Evolutionary conservation across 2,888 invertebrate genomes (phyloP).

Genomic region (Ligdia adustata): DNA sequence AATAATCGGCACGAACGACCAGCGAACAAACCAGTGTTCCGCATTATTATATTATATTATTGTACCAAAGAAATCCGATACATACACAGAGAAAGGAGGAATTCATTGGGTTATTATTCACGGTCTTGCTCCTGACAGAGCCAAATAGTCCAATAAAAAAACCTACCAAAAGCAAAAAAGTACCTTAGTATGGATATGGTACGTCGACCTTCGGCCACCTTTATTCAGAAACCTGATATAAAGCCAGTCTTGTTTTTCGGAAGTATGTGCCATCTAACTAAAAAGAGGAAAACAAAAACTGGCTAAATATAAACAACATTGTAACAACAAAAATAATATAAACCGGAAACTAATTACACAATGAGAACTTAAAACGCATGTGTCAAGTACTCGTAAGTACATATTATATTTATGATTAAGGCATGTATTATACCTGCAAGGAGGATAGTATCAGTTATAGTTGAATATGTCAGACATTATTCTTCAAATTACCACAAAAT

Average conservation of each 20-base stretch:
- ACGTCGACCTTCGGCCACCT: constrained; percentile 1
- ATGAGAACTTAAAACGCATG: not conserved
- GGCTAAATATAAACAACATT: constrained; percentile 10
- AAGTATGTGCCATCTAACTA: constrained; percentile 6
- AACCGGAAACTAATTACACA: constrained; percentile 8
- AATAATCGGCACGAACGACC: too few species aligned
- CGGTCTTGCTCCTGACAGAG: too few species aligned
- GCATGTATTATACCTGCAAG: too few species aligned
- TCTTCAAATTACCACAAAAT: too few species aligned
- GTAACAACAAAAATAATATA: constrained; percentile 1
- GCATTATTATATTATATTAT: too few species aligned
- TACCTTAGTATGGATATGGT: not conserved
- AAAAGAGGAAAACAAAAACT: constrained; percentile 16
- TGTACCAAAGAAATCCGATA: too few species aligned
- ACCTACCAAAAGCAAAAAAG: not conserved
- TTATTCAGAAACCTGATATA: constrained; percentile 7
- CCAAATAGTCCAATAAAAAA: too few species aligned
- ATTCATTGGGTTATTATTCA: too few species aligned
- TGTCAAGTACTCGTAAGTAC: not conserved
- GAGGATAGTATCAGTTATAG: too few species aligned
- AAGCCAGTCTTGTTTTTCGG: constrained; percentile 12
- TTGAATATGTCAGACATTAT: too few species aligned
- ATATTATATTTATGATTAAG: not conserved
- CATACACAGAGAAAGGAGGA: too few species aligned
- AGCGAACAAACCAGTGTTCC: too few species aligned